phyloP scores from a whole-genome alignment of 2,113 vertebrate species.

The Carettochelys insculpta region DNA sequence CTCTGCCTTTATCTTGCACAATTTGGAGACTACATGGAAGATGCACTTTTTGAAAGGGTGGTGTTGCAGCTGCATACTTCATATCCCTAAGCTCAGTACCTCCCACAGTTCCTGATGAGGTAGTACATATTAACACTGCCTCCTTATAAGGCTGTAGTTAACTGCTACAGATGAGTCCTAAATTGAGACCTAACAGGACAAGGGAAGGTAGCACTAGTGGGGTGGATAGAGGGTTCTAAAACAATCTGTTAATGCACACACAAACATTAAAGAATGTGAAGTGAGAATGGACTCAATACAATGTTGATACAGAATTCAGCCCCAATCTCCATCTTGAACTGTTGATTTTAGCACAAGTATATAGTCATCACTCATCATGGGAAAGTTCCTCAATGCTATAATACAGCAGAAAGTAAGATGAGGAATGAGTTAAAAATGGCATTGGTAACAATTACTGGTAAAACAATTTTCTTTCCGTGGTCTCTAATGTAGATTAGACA shows the following conservation, averaged over 20 bases:
- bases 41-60: background rate
- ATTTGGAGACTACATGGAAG: background rate
- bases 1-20: background rate
- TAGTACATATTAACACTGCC: background rate
- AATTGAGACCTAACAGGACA: background rate
- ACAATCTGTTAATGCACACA: background rate
- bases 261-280: constrained; percentile 7
- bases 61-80: background rate
- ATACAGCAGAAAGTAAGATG: rapidly evolving
- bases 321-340: background rate
- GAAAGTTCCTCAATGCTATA: background rate
- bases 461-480: background rate
- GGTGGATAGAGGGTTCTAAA: background rate
- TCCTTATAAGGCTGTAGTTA: background rate
- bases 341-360: background rate
- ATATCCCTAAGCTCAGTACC: background rate
- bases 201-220: rapidly evolving
- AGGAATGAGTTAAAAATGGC: constrained; percentile 4
- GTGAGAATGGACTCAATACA: background rate
- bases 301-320: background rate
- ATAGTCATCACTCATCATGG: background rate
- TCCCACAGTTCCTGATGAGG: background rate
- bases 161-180: constrained; percentile 17
- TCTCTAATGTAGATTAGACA: background rate
- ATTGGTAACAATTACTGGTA: background rate